Percentiles rank a stretch among this genome's conserved stretches.
Conservation (phyloP, 2,888 invertebrate genomes). For the Himalopsyche tibetana region DNA sequence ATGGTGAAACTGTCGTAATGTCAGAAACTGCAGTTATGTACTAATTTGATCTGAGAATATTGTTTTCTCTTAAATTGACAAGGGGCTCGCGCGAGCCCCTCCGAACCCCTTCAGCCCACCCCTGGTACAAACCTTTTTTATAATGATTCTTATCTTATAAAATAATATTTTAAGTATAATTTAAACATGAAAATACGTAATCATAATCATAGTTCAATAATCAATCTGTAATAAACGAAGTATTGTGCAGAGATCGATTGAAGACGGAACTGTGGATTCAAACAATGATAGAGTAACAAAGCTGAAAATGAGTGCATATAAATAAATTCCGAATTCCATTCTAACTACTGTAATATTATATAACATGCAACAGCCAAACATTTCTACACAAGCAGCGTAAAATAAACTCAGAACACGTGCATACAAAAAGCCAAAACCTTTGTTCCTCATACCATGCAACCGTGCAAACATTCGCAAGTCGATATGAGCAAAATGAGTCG, state of each 20-base stretch:
- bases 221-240: not conserved
- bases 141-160: too few species aligned
- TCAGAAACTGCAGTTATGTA: too few species aligned
- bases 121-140: too few species aligned
- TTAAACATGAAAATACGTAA: too few species aligned
- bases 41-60: too few species aligned
- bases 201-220: not conserved
- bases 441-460: slow-evolving; percentile 49
- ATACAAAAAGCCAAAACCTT: slow-evolving; percentile 45
- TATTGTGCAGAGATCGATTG: not conserved
- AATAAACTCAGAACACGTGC: slow-evolving; percentile 36
- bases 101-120: too few species aligned
- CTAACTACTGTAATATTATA: not conserved
- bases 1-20: too few species aligned
- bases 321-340: not conserved
- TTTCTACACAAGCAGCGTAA: slow-evolving; percentile 18
- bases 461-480: slow-evolving; percentile 49
- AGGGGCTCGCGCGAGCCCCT: too few species aligned
- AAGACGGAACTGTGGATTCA: slow-evolving; percentile 4
- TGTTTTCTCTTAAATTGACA: too few species aligned
- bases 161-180: too few species aligned
- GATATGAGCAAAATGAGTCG: slow-evolving; percentile 47
- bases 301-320: slow-evolving; percentile 23
- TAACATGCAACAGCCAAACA: not conserved
- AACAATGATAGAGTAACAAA: not conserved